Base-by-base conservation (phyloP, 2,113 vertebrate species). In the Oryzias woworae region DNA sequence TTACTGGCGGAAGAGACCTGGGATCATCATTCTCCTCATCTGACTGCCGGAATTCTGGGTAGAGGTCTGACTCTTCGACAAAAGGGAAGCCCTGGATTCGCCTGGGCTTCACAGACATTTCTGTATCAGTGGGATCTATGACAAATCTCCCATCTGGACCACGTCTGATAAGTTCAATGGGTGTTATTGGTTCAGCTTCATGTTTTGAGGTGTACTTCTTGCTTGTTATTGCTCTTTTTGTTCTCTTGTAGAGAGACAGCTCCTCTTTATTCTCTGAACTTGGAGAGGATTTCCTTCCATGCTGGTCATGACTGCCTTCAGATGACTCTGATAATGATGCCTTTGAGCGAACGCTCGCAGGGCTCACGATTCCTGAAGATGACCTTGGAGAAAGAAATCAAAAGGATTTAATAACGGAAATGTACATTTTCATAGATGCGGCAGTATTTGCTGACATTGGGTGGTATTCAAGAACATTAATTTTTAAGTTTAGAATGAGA, bases 51-150 rank as follows among this genome's bases (percentile, higher is more conserved):
- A 99, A 99, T 88, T 99, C 96, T 0, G 96, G 97, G 87, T 98
- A 99, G 83, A 96, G 94, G 86, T 99, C 97, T 0, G 96, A 97
- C 88, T 99, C 96, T 84, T 98, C 96, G 1, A 97, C 97, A 28
- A 99, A 99, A n/a, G 96, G 97, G 62, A 99, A 98, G 77, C 97
- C 97, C 86, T 96, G 95, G 3, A 99, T 99, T 61, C 96, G 93
- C 48, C 96, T 88, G 0, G 93, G 92, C 87, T 95, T 97, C 62
- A 94, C 51, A 0, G 94, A 92, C 46, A 94, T 94, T 84, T 96
- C 95, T 77, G 89, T 85, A 17, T 95, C 95, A 0, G 90, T 84
- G 0, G 95, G 92, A 71, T 95, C 95, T 88, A 97, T 96, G 69
- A 97, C 94, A 1, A 99, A 99, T 53, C 97, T 96, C 36, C 97